Base-by-base conservation (phyloP, 2,797 vertebrate species). In the Emydoidea blandingii region DNA sequence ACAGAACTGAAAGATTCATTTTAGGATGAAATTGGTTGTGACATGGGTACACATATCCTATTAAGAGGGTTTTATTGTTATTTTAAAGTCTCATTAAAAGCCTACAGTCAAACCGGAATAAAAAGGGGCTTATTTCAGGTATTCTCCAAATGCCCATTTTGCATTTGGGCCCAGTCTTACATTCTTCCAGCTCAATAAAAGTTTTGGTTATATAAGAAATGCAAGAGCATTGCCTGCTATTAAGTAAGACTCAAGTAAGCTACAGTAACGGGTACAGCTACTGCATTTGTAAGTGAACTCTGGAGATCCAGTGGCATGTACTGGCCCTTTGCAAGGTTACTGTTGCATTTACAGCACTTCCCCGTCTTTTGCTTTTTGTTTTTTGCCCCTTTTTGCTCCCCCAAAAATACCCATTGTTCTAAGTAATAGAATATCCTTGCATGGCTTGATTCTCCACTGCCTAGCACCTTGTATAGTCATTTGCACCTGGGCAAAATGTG, bases 31-130 rank as follows among this genome's bases (percentile, higher is more conserved):
- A 85, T 29, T 29, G 56, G 56, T 29, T 29, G 81, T 90, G 91
- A 92, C 95, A 97, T 97, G 95, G 95, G 94, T 74, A 92, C 54
- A 57, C 81, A 94, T 95, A 96, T 97, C 95, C 90, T 79, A 89
- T 91, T 96, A 97, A 91, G 90, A 93, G 56, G 93, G 86, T 93
- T 96, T 97, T 95, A 95, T 91, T 91, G 92, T 94, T 94, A 94
- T 88, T 93, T 95, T 95, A 96, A 94, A 96, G 56, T 57, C 27
- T 57, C 56, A 57, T 57, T 57, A 57, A 57, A 57, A 29, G 52
- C 81, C 91, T 74, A 83, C 29, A 93, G 86, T 86, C 79, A 68
- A 87, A 52, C 29, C 90, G 83, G 37, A 96, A 85, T 91, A 92
- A 95, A 95, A 95, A 49, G 37, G 1, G 91, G 2, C 10, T 49